phyloP scores from a whole-genome alignment of 1,140 invertebrate species.

The Habropoda laboriosa region DNA sequence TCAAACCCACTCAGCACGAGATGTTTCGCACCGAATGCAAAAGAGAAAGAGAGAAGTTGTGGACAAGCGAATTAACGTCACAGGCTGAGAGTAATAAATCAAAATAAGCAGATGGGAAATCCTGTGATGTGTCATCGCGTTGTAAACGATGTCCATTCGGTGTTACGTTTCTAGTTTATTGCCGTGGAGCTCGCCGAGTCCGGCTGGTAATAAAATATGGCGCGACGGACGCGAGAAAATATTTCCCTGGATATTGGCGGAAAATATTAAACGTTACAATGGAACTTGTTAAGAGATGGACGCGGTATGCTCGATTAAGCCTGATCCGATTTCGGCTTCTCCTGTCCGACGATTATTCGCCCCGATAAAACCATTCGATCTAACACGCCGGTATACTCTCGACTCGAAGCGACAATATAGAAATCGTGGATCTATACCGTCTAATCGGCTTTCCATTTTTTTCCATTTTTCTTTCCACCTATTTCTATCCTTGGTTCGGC shows the following conservation, averaged over 20 bases:
- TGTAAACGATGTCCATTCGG: conserved; percentile 52
- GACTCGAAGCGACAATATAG: conserved; percentile 38
- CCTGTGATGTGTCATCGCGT: conserved; percentile 45
- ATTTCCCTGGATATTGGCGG: conserved; percentile 59
- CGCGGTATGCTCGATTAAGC: conserved; percentile 57
- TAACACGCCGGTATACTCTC: conserved; percentile 35
- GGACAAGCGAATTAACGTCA: conserved; percentile 30
- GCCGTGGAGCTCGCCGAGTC: background rate
- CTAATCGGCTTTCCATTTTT: conserved; percentile 24
- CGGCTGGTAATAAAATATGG: conserved; percentile 42
- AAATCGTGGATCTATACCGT: conserved; percentile 32
- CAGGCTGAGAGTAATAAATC: conserved; percentile 29
- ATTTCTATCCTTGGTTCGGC: background rate
- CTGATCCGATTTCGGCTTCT: conserved; percentile 63
- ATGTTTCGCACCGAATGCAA: background rate
- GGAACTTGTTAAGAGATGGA: conserved; percentile 58
- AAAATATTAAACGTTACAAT: conserved; percentile 61
- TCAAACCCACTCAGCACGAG: too few species aligned
- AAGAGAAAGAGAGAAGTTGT: background rate
- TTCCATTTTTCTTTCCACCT: background rate
- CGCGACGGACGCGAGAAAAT: conserved; percentile 29
- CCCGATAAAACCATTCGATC: conserved; percentile 46
- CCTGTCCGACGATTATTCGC: conserved; percentile 51
- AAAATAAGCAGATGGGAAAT: conserved; percentile 51
- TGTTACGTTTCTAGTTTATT: conserved; percentile 51